Base-by-base conservation (phyloP, 1,140 invertebrate genomes). In the Globodera rostochiensis region DNA sequence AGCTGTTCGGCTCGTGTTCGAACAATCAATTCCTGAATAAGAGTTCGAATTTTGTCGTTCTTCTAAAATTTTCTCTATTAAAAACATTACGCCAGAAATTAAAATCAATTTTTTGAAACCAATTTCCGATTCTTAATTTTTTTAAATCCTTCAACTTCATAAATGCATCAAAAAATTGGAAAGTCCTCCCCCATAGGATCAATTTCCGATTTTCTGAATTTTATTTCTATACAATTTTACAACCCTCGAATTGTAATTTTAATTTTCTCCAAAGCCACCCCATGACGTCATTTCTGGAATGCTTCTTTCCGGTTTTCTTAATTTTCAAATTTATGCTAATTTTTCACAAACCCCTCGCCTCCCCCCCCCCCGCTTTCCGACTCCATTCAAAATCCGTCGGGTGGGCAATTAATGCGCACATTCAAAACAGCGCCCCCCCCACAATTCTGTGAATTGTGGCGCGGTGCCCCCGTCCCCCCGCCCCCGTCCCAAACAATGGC, bases 21-120 rank as follows among this genome's bases (percentile, higher is more conserved):
- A 21, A 84, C 84, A 75, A 84, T 84, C 46, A 84, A 71, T 79
- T 84, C 84, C 84, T 84, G 50, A 66, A 84, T 70, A 70, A 46
- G 6, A 36, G 4, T 80, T 25, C 19, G 15, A 25, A 46, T 47
- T 69, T 36, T 78, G 49, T 64, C 45, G n/a, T 7, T 77, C 21
- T 67, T 77, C n/a, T 66, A 47, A 71, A 49, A 46, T 53, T 7
- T 50, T 76, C 49, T 69, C 5, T 50, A 36, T 36, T 36, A 36
- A 36, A 36, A 36, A 36, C 36, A 36, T 1, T 36, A 36, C 36
- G 36, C 36, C 36, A 36, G 36, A 36, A 36, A 36, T 36, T 2
- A 36, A 36, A 36, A 36, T 36, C 25, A 36, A 36, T 36, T 36
- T 36, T 36, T 36, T 36, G 36, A 36, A 36, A 36, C 36, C 36